These are phyloP conservation scores for Etia nguti DNA, from an alignment of 2,113 vertebrate species.

Conservation along the genomic window DNA sequence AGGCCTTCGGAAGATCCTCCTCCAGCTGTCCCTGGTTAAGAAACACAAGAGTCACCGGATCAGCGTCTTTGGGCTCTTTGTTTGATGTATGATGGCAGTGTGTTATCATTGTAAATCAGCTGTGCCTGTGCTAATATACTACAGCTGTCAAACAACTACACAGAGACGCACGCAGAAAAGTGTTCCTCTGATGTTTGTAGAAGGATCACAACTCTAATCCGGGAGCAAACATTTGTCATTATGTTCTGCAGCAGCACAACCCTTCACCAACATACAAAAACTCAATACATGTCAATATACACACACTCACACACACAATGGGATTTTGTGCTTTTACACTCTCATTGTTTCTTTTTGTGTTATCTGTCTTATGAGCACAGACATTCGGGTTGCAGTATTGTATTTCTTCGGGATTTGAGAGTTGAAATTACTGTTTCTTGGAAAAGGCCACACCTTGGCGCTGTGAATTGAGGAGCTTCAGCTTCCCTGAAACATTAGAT, in stretches of 20 bases:
- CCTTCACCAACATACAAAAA: neutral
- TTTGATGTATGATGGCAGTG: conserved; percentile 6
- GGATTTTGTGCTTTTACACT: neutral
- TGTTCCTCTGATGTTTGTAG: conserved; percentile 32
- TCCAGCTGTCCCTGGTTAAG: conserved; percentile 23
- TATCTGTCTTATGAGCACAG: neutral
- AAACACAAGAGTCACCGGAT: neutral
- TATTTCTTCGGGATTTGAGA: neutral
- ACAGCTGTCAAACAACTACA: conserved; percentile 37
- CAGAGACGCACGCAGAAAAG: neutral
- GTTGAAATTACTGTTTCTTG: neutral
- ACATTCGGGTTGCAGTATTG: neutral
- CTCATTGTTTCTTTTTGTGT: neutral
- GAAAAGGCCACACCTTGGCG: neutral
- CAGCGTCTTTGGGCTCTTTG: conserved; percentile 15
- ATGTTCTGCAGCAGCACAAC: neutral
- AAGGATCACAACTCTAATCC: conserved; percentile 34
- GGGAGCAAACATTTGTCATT: conserved; percentile 30
- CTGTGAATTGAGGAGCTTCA: neutral
- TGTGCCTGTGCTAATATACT: conserved; percentile 16
- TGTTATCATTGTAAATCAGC: conserved; percentile 42
- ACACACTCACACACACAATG: neutral
- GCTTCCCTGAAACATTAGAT: neutral
- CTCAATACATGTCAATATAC: neutral
- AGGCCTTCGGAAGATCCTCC: neutral